Percentiles rank a stretch among this genome's conserved stretches.
Conservation (phyloP, 2,113 vertebrate genomes). For the Globicephala melas region DNA sequence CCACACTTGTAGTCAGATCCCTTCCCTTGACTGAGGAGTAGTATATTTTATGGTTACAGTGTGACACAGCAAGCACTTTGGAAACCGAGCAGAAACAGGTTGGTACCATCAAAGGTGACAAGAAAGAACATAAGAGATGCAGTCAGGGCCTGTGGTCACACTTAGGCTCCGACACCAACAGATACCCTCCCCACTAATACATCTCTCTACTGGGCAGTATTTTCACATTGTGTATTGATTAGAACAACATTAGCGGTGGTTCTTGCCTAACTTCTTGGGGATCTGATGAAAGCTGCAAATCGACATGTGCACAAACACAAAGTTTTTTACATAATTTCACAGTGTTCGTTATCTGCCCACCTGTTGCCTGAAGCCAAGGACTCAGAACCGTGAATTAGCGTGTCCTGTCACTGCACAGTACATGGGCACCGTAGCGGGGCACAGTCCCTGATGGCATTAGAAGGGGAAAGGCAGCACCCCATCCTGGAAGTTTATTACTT, state of each 20-base stretch:
- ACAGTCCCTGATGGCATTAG: too few relatives aligned
- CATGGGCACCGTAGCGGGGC: neutral
- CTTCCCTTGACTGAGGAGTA: neutral
- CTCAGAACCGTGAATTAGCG: neutral
- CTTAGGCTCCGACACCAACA: neutral
- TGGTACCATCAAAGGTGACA: neutral
- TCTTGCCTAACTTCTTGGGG: neutral
- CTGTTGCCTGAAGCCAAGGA: neutral
- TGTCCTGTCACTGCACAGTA: neutral
- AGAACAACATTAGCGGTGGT: neutral
- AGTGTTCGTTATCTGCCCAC: neutral
- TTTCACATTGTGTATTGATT: neutral
- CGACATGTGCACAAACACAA: neutral
- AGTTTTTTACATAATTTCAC: neutral
- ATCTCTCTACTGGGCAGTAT: neutral
- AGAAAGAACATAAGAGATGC: neutral
- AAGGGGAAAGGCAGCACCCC: neutral
- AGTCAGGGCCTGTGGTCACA: neutral
- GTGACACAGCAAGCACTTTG: neutral
- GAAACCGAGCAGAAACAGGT: neutral
- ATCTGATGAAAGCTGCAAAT: neutral
- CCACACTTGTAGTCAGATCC: neutral
- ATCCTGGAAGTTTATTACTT: neutral
- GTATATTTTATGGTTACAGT: neutral
- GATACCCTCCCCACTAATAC: rapidly evolving